These are phyloP conservation scores for Clanis bilineata DNA, from an alignment of 2,888 invertebrate species.

Conservation along the genomic window DNA sequence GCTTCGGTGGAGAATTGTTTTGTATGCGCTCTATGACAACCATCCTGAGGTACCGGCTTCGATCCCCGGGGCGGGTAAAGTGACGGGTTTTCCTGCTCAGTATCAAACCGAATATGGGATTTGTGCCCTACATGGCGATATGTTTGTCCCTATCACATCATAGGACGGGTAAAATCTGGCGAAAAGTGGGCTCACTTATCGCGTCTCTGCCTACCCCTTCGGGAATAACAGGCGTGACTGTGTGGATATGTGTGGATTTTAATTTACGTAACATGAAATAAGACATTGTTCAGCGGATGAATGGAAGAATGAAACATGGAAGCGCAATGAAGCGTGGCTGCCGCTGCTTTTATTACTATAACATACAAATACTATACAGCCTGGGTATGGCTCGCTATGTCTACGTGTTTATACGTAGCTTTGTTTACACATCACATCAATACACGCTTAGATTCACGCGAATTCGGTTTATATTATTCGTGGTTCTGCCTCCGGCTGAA, in stretches of 20 bases:
- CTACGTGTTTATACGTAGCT: not conserved
- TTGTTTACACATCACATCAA: constrained; percentile 10
- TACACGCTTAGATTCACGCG: not conserved
- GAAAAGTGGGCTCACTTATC: no score
- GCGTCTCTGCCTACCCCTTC: not conserved
- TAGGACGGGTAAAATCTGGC: no score
- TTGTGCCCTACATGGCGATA: no score
- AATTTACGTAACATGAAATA: constrained; percentile 40
- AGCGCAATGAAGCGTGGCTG: constrained; percentile 17
- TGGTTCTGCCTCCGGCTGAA: not conserved
- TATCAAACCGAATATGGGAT: no score
- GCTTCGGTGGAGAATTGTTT: no score
- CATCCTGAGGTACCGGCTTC: no score
- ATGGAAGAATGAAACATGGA: constrained; percentile 30
- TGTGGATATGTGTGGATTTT: constrained; percentile 26
- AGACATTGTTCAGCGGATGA: constrained; percentile 48
- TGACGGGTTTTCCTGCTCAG: no score
- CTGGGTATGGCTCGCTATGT: not conserved
- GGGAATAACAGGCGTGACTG: not conserved
- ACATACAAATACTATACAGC: constrained; percentile 38
- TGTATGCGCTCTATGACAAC: no score
- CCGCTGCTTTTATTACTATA: constrained; percentile 30
- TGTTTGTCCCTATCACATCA: no score
- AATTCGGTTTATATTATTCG: not conserved
- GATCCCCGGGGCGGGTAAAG: no score